Evolutionary conservation across 1,140 invertebrate species (phyloP), one percentile per base, ranked within the genome.

Genomic region (Conus ventricosus): DNA sequence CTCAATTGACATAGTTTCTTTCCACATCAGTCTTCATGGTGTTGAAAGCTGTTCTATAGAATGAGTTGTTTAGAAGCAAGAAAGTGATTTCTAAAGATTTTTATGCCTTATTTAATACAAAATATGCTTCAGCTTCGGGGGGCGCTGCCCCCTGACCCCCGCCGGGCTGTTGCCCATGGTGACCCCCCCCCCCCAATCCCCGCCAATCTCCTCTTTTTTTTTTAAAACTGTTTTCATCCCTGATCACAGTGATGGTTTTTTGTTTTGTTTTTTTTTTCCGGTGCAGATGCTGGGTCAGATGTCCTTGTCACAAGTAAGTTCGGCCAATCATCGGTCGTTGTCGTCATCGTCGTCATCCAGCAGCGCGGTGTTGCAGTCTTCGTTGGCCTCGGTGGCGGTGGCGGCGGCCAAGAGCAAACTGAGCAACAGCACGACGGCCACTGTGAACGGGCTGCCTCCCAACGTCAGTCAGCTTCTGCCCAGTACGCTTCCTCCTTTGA

Each of bases 401-500:
- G 87, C 90, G 8, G 67, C 85, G n/a, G 71, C 89, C 39, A 89
- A 89, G 55, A 89, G 55, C 60, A 88, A 55, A 27, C 81, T 83
- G 25, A 51, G 86, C 60, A 90, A 89, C 53, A 88, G 55, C 27
- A 86, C 88, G 23, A 55, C 92, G 63, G 85, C 90, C 54, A 89
- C 90, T 71, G 89, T 91, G 55, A 92, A 93, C 89, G 92, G 91
- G 86, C 92, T 93, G 90, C 94, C 90, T 67, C 92, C 94, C 84
- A 93, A 93, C 91, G 93, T 94, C 88, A 93, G 92, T 90, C 91
- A 95, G 88, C 89, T 95, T 76, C 88, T 95, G 78, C 94, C 94
- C 89, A 94, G 94, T 94, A 85, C 11, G 27, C 51, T 76, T n/a
- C n/a, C 89, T 27, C 60, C 84, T 60, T 86, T 88, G 15, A 57